These are phyloP conservation scores for Chelonia mydas DNA, from an alignment of 2,797 vertebrate species.

Conservation along the genomic window DNA sequence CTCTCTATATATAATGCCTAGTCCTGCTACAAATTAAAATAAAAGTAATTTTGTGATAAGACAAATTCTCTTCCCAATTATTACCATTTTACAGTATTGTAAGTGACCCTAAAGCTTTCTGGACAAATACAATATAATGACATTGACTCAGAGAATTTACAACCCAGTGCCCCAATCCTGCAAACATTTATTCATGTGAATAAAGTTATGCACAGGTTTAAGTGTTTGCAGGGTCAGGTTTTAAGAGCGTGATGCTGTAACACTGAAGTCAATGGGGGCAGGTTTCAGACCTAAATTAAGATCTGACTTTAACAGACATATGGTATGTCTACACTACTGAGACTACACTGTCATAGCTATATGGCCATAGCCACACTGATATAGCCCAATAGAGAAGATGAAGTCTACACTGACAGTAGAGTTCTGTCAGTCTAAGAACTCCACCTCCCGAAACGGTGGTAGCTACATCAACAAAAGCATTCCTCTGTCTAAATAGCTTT, in stretches of 20 bases:
- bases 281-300: not conserved
- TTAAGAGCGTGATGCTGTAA: not conserved
- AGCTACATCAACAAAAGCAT: not conserved
- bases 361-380: no score
- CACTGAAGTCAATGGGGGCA: not conserved
- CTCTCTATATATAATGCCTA: no score
- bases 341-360: no score
- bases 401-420: no score
- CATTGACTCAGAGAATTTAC: not conserved
- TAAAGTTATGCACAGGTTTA: not conserved
- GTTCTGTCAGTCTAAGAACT: not conserved
- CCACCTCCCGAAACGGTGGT: not conserved
- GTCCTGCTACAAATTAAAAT: not conserved
- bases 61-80: rapidly evolving
- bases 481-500: not conserved
- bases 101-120: not conserved
- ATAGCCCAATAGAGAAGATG: no score
- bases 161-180: not conserved
- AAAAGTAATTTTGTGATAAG: not conserved
- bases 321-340: no score
- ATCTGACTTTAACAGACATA: not conserved
- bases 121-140: not conserved
- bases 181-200: not conserved
- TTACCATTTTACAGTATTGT: not conserved
- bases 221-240: not conserved